These are phyloP conservation scores for Colaptes auratus DNA, from an alignment of 2,113 vertebrate species.

Conservation along the genomic window DNA sequence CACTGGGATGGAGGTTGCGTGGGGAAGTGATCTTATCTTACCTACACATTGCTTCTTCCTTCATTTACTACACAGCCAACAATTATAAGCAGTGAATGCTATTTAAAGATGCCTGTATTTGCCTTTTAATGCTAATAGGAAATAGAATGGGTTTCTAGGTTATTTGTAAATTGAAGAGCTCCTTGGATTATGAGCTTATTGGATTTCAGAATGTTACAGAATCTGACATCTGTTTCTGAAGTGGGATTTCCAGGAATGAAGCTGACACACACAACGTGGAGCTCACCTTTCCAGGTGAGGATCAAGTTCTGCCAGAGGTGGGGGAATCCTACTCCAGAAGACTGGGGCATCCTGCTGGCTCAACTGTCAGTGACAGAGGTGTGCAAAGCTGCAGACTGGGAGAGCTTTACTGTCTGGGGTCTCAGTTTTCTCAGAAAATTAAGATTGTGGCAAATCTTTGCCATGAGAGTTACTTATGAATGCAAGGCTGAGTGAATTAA, in stretches of 20 bases:
- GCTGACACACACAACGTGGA: not conserved
- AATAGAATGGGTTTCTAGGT: not conserved
- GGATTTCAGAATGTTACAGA: not conserved
- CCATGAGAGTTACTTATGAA: not conserved
- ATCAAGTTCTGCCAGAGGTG: not conserved
- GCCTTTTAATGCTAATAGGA: not conserved
- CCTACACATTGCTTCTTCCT: slow-evolving; percentile 6
- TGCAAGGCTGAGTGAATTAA: not conserved
- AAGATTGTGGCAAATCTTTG: not conserved
- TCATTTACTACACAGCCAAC: slow-evolving; percentile 44
- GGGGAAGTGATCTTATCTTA: not conserved
- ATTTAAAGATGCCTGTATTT: slow-evolving; percentile 46
- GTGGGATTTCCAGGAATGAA: not conserved
- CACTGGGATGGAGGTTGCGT: not conserved
- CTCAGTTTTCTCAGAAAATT: not conserved
- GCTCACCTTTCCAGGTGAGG: not conserved
- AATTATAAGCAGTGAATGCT: slow-evolving; percentile 18
- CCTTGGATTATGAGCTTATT: not conserved
- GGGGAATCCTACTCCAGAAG: not conserved
- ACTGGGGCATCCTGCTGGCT: not conserved
- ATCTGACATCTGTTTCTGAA: not conserved
- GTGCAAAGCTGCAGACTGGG: not conserved
- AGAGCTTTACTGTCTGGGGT: not conserved
- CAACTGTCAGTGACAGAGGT: not conserved
- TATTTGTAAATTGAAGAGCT: not conserved